Evolutionary conservation across 2,888 invertebrate species (phyloP).

Genomic region (Diaprepes abbreviatus): DNA sequence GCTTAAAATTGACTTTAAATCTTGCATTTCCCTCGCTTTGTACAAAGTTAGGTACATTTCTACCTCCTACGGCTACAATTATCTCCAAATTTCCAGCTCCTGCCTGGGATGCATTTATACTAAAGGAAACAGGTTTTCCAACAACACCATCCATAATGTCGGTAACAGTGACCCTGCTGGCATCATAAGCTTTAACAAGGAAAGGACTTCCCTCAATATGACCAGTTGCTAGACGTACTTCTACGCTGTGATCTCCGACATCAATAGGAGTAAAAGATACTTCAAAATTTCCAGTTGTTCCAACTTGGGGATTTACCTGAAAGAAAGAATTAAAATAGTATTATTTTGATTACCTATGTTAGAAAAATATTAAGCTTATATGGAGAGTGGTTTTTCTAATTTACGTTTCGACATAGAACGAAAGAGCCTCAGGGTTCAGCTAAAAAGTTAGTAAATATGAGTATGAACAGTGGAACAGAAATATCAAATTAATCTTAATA

Average conservation of each 20-base stretch:
- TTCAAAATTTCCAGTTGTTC: conserved; percentile 67
- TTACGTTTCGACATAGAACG: too few relatives aligned
- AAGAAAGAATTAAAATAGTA: too few relatives aligned
- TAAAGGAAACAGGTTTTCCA: conserved; percentile 94
- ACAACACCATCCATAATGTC: conserved; percentile 93
- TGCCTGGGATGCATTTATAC: conserved; percentile 86
- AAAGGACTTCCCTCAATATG: conserved; percentile 97
- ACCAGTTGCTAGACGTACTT: conserved; percentile 78
- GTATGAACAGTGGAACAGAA: too few relatives aligned
- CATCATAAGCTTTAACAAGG: conserved; percentile 95
- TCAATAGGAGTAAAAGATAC: conserved; percentile 84
- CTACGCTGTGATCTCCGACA: conserved; percentile 94
- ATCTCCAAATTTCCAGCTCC: conserved; percentile 97
- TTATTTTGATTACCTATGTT: too few relatives aligned
- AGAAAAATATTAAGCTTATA: too few relatives aligned
- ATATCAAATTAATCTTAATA: too few relatives aligned
- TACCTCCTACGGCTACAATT: conserved; percentile 95
- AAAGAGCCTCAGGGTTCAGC: too few relatives aligned
- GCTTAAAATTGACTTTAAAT: conserved; percentile 95
- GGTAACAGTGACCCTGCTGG: conserved; percentile 93
- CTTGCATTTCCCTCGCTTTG: conserved; percentile 97
- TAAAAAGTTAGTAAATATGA: too few relatives aligned
- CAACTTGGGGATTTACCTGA: conserved; percentile 66
- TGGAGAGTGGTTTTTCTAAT: too few relatives aligned
- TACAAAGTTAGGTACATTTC: conserved; percentile 98